Evolutionary conservation across 1,140 invertebrate genomes (phyloP).

Genomic region (Geopemphigus sp.): DNA sequence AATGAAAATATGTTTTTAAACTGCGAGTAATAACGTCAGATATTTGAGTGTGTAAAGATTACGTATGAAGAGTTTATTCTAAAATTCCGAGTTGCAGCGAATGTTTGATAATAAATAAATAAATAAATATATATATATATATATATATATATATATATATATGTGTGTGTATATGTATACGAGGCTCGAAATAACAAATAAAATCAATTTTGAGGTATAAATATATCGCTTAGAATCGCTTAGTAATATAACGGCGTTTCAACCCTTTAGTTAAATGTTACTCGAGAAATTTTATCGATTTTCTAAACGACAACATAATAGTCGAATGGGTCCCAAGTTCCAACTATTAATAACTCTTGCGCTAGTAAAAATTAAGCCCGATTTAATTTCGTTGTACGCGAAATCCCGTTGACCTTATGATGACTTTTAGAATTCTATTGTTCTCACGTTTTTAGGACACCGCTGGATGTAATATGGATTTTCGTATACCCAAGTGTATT

Average conservation of each 20-base stretch:
- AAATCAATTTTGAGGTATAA: too few species aligned
- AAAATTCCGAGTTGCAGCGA: too few species aligned
- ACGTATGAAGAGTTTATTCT: too few species aligned
- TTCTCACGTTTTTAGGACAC: background rate
- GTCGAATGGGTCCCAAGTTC: background rate
- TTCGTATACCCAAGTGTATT: background rate
- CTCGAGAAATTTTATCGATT: slow-evolving; percentile 32
- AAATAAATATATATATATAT: too few species aligned
- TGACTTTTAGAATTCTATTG: slow-evolving; percentile 43
- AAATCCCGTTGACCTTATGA: slow-evolving; percentile 39
- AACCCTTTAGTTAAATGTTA: slow-evolving; percentile 36
- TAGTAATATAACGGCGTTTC: background rate
- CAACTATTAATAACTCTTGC: slow-evolving; percentile 24
- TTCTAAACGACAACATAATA: background rate
- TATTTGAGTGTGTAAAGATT: too few species aligned
- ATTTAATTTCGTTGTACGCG: slow-evolving; percentile 1
- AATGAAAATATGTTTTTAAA: too few species aligned
- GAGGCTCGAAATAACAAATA: too few species aligned
- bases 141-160: too few species aligned
- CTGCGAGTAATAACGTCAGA: too few species aligned
- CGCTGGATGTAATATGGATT: background rate
- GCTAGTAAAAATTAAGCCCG: slow-evolving; percentile 25
- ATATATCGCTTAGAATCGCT: background rate
- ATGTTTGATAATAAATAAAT: too few species aligned
- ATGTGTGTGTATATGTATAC: too few species aligned